Percentiles rank a stretch among this genome's conserved stretches.
phyloP scores from a whole-genome alignment of 2,888 invertebrate species.

The Rhodophaea formosa region DNA sequence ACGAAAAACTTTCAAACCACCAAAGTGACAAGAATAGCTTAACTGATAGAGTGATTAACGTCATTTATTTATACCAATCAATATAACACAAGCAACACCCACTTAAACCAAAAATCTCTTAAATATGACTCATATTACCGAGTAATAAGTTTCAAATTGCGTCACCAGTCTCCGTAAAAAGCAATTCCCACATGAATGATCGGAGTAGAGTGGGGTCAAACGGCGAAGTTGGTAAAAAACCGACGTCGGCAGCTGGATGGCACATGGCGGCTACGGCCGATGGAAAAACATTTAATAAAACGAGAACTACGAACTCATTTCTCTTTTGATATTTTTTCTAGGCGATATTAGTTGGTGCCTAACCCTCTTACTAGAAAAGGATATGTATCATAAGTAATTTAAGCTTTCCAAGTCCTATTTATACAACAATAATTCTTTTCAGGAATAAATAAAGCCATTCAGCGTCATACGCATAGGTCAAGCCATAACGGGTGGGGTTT shows the following conservation, averaged over 20 bases:
- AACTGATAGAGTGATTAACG: neutral
- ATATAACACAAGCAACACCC: constrained; percentile 10
- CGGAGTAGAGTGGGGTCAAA: constrained; percentile 75
- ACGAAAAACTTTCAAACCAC: too few species aligned
- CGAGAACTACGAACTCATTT: constrained; percentile 44
- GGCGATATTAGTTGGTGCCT: constrained; percentile 7
- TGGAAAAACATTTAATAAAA: constrained; percentile 63
- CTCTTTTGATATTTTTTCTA: constrained; percentile 47
- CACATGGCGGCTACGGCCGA: constrained; percentile 55
- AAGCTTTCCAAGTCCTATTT: too few species aligned
- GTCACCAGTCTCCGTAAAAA: constrained; percentile 50
- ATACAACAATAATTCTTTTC: too few species aligned
- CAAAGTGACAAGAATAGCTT: too few species aligned
- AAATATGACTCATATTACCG: constrained; percentile 12
- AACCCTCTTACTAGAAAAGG: neutral
- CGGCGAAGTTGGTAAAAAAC: constrained; percentile 74
- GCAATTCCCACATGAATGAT: constrained; percentile 77
- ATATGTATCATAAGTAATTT: too few species aligned
- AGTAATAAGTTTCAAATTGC: constrained; percentile 53
- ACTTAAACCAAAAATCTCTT: constrained; percentile 1
- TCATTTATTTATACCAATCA: constrained; percentile 14
- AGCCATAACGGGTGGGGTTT: too few species aligned
- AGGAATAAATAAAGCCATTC: too few species aligned
- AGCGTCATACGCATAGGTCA: too few species aligned
- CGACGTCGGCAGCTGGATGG: constrained; percentile 69